phyloP scores from a whole-genome alignment of 2,113 vertebrate species.

The Melanerpes formicivorus region DNA sequence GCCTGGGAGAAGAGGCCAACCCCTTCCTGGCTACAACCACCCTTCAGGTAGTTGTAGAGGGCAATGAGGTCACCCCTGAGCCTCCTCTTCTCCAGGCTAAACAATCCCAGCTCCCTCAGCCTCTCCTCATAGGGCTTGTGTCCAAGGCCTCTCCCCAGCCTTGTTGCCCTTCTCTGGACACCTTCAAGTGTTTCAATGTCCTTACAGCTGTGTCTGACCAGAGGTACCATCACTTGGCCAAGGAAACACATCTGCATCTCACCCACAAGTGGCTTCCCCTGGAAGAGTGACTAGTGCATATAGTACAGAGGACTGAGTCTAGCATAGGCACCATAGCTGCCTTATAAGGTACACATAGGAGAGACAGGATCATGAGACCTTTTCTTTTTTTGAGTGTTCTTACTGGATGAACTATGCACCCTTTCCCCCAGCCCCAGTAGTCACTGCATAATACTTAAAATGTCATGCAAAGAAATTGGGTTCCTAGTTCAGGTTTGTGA shows the following conservation, averaged over 20 bases:
- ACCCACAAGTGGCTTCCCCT: neutral
- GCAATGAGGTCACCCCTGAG: no score
- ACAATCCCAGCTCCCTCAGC: no score
- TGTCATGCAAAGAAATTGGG: neutral
- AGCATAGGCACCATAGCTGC: neutral
- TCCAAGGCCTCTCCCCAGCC: no score
- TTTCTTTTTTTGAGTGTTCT: neutral
- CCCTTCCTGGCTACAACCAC: no score
- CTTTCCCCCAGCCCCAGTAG: neutral
- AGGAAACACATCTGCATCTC: neutral
- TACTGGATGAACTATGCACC: neutral
- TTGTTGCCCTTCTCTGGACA: no score
- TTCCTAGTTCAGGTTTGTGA: neutral
- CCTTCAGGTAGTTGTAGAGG: no score
- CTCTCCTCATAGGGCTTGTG: no score
- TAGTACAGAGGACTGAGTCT: neutral
- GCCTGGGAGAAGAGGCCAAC: no score
- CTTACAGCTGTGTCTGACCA: neutral
- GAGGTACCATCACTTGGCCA: neutral
- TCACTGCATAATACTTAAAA: neutral
- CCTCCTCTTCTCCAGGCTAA: no score
- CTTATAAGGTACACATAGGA: neutral
- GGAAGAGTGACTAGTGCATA: neutral
- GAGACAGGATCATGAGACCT: neutral
- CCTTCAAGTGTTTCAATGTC: no score